Percentiles rank a stretch among this genome's conserved stretches.
phyloP scores from a whole-genome alignment of 2,888 invertebrate species.

The Malthinus seriepunctatus region DNA sequence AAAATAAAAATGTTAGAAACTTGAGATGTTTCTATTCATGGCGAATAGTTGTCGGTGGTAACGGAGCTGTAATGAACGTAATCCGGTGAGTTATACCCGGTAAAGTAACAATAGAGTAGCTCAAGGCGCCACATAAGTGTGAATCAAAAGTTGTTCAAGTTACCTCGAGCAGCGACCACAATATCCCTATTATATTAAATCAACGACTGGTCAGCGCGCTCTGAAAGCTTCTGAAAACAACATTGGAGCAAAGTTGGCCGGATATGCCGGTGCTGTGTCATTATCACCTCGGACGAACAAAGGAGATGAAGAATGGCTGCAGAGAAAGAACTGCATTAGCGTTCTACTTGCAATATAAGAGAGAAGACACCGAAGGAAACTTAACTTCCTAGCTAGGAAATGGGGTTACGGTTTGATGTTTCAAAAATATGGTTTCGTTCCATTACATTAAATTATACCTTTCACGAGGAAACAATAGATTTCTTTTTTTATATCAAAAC shows the following conservation, averaged over 20 bases:
- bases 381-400: slow-evolving; percentile 39
- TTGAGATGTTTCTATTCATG: slow-evolving; percentile 3
- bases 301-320: slow-evolving; percentile 51
- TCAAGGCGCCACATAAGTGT: slow-evolving; percentile 49
- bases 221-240: slow-evolving; percentile 48
- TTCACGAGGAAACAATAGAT: slow-evolving; percentile 34
- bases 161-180: slow-evolving; percentile 50
- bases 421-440: slow-evolving; percentile 46
- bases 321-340: slow-evolving; percentile 54
- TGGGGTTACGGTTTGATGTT: slow-evolving; percentile 48
- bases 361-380: slow-evolving; percentile 28
- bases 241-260: slow-evolving; percentile 51
- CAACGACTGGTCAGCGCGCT: slow-evolving; percentile 36
- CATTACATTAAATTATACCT: slow-evolving; percentile 44
- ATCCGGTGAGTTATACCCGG: slow-evolving; percentile 37
- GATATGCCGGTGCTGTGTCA: slow-evolving; percentile 52
- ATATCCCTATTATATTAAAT: slow-evolving; percentile 54
- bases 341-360: slow-evolving; percentile 38
- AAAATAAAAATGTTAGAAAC: slow-evolving; percentile 7
- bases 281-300: slow-evolving; percentile 54
- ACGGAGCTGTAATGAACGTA: slow-evolving; percentile 34
- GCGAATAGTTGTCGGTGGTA: slow-evolving; percentile 2
- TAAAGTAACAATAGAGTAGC: slow-evolving; percentile 39
- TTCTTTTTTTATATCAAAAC: slow-evolving; percentile 32
- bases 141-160: slow-evolving; percentile 48